These are phyloP conservation scores for Platycnemis pennipes DNA, from an alignment of 2,888 invertebrate species.

Conservation along the genomic window DNA sequence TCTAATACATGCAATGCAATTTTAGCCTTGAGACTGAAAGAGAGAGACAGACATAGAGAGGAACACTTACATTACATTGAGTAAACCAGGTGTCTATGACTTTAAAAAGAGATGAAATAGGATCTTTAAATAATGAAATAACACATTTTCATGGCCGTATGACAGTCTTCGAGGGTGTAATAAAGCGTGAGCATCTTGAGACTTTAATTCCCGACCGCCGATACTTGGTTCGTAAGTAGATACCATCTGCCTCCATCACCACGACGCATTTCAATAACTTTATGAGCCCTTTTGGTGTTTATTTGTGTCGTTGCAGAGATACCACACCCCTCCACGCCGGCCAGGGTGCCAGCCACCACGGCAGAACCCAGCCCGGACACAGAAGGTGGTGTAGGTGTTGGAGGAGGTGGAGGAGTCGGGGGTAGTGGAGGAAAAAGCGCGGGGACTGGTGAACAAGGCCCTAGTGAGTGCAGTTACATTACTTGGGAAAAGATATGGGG, in stretches of 20 bases:
- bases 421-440: slow-evolving; percentile 46
- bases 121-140: not conserved
- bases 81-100: not conserved
- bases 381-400: slow-evolving; percentile 44
- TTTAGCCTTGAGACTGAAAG: not conserved
- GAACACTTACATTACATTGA: not conserved
- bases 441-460: slow-evolving; percentile 53
- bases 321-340: slow-evolving; percentile 68
- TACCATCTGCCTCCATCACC: not conserved
- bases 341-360: slow-evolving; percentile 66
- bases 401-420: slow-evolving; percentile 2
- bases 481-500: not conserved
- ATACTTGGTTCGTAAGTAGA: not conserved
- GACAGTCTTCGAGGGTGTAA: too few species aligned
- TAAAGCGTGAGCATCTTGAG: not conserved
- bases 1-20: not conserved
- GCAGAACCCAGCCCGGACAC: slow-evolving; percentile 66
- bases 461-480: slow-evolving; percentile 36
- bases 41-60: not conserved
- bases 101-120: not conserved
- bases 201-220: not conserved
- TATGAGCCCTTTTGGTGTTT: slow-evolving; percentile 27
- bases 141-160: too few species aligned
- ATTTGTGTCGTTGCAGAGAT: slow-evolving; percentile 68
- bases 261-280: not conserved